Evolutionary conservation across 2,797 vertebrate genomes (phyloP).

Genomic region (Tangara arthus): DNA sequence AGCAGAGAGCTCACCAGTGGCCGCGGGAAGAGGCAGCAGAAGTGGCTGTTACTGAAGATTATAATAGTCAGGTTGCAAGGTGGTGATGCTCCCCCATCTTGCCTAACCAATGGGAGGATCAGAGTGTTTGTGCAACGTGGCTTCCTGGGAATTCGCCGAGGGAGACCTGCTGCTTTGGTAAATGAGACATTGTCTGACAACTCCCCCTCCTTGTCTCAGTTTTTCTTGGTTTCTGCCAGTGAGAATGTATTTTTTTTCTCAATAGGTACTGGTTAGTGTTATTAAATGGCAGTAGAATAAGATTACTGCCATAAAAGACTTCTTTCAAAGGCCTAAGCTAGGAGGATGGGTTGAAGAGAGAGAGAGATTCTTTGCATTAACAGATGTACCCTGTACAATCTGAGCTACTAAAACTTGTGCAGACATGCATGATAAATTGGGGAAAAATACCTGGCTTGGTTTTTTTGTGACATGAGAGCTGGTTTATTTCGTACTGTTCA

Average conservation of each 20-base stretch:
- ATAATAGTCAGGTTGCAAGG: slow-evolving; percentile 91
- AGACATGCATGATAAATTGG: not conserved
- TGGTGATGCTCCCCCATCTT: slow-evolving; percentile 80
- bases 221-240: slow-evolving; percentile 43
- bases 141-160: not conserved
- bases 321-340: not conserved
- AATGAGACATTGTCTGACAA: not conserved
- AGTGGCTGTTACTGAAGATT: slow-evolving; percentile 89
- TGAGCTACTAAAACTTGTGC: not conserved
- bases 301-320: not conserved
- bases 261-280: not conserved
- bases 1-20: slow-evolving; percentile 79
- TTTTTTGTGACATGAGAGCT: not conserved
- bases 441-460: not conserved
- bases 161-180: not conserved
- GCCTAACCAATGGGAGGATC: not conserved
- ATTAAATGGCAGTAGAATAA: not conserved
- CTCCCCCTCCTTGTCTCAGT: slow-evolving; percentile 8
- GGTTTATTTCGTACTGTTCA: not conserved
- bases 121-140: not conserved
- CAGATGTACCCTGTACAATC: not conserved
- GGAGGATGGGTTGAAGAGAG: not conserved
- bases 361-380: not conserved
- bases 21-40: slow-evolving; percentile 73
- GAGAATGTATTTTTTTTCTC: slow-evolving; percentile 38